These are phyloP conservation scores for Darevskia mixta DNA, from an alignment of 2,797 vertebrate species.

Conservation along the genomic window DNA sequence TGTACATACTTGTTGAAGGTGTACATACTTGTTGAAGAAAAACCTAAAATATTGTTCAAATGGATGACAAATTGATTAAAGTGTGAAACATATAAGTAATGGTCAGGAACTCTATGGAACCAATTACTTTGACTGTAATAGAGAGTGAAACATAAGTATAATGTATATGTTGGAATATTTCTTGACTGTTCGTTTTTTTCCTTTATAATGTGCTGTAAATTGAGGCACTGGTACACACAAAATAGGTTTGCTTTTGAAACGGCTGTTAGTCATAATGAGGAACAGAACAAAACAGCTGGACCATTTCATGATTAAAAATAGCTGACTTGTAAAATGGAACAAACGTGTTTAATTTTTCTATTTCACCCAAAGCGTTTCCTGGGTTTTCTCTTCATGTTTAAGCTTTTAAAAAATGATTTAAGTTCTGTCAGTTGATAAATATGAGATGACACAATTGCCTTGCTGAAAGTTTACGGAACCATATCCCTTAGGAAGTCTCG, in stretches of 20 bases:
- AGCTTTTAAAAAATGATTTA: background rate
- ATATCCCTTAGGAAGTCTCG: background rate
- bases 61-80: background rate
- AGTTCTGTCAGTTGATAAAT: background rate
- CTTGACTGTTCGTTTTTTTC: background rate
- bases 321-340: conserved; percentile 10
- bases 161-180: background rate
- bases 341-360: background rate
- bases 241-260: conserved; percentile 4
- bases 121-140: background rate
- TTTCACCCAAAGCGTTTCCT: background rate
- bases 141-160: background rate
- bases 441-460: background rate
- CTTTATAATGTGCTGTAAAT: background rate
- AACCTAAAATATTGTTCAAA: background rate
- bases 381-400: background rate
- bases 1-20: rapidly evolving
- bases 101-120: background rate
- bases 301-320: background rate
- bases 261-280: background rate
- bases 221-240: background rate
- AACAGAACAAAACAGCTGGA: background rate
- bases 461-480: conserved; percentile 9
- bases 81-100: background rate
- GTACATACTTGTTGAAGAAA: background rate